Evolutionary conservation across 2,113 vertebrate species (phyloP).

Genomic region (Pogonocichla stellata): DNA sequence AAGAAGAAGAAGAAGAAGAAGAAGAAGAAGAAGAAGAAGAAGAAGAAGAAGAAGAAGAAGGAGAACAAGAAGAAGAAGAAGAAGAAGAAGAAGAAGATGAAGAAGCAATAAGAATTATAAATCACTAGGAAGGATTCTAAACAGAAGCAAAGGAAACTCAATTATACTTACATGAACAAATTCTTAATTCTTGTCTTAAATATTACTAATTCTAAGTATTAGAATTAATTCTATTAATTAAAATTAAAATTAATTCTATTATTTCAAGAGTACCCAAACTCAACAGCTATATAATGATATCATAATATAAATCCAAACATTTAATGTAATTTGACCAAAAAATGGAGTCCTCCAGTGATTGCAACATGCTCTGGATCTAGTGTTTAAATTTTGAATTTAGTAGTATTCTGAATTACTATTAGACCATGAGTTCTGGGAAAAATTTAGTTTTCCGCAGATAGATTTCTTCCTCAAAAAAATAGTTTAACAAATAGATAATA

Average conservation of each 20-base stretch:
- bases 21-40: no score
- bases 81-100: background rate
- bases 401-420: background rate
- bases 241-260: background rate
- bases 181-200: background rate
- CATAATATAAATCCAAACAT: background rate
- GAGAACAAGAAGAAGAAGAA: no score
- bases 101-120: background rate
- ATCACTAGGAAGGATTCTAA: background rate
- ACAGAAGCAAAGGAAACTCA: background rate
- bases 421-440: background rate
- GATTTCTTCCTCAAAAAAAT: background rate
- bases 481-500: background rate
- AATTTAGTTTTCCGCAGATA: background rate
- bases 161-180: background rate
- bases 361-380: background rate
- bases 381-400: background rate
- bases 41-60: no score
- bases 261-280: background rate
- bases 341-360: background rate
- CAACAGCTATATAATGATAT: background rate
- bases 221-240: no score
- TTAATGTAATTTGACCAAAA: background rate
- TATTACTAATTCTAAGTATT: background rate
- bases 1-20: no score